Conservation (phyloP, 1,140 invertebrate genomes). For the Drosophila eugracilis region DNA sequence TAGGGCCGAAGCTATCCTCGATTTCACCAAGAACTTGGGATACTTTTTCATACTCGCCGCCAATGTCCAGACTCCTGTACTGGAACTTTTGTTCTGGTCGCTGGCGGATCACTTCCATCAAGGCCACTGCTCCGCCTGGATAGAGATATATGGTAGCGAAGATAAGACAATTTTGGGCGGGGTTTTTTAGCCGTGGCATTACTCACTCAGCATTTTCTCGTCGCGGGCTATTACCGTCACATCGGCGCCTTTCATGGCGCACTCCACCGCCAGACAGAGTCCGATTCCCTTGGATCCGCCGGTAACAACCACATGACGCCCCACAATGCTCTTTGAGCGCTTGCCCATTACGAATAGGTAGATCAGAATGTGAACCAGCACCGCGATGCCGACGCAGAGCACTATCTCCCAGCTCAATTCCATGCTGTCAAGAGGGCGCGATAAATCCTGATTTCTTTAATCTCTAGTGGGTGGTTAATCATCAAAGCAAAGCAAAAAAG, state of each 20-base stretch:
- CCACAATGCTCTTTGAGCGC: constrained; percentile 63
- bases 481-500: constrained; percentile 2
- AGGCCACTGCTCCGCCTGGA: constrained; percentile 72
- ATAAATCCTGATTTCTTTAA: constrained; percentile 8
- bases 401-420: constrained; percentile 63
- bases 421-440: constrained; percentile 23
- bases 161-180: not conserved
- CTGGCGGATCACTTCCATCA: constrained; percentile 73
- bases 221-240: constrained; percentile 96
- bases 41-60: constrained; percentile 88
- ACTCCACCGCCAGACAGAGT: constrained; percentile 91
- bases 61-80: constrained; percentile 90
- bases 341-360: constrained; percentile 75
- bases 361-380: constrained; percentile 52
- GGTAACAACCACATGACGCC: constrained; percentile 90
- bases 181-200: not conserved
- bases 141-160: not conserved
- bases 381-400: constrained; percentile 33
- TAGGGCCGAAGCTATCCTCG: constrained; percentile 89
- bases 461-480: constrained; percentile 5
- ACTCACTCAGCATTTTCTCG: constrained; percentile 87
- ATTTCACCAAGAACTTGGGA: constrained; percentile 87
- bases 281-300: constrained; percentile 99
- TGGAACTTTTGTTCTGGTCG: constrained; percentile 88
- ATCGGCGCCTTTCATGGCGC: constrained; percentile 91